These are phyloP conservation scores for Condylura cristata DNA, from an alignment of 2,113 vertebrate species.

Conservation along the genomic window DNA sequence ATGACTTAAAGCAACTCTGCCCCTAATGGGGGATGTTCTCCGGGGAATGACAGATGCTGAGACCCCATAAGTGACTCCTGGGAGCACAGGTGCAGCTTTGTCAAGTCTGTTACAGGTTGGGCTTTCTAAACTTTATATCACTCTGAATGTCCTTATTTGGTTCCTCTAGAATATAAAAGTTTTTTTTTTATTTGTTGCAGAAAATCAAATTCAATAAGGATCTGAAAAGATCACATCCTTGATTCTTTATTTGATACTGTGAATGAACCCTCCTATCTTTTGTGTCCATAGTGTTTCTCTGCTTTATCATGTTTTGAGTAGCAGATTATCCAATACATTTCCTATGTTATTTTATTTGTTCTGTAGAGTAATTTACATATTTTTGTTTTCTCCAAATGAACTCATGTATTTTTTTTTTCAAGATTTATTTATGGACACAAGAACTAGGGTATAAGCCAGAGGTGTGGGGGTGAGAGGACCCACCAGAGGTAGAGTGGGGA, in stretches of 20 bases:
- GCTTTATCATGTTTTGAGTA: neutral
- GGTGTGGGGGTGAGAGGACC: too few relatives aligned
- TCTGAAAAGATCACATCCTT: neutral
- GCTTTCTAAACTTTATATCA: conserved; percentile 1
- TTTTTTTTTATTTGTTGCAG: neutral
- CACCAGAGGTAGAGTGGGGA: too few relatives aligned
- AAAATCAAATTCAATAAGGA: neutral
- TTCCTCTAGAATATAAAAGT: neutral
- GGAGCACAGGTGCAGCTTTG: neutral
- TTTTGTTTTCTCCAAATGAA: conserved; percentile 14
- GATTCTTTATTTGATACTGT: neutral
- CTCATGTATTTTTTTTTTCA: too few relatives aligned
- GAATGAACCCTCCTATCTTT: neutral
- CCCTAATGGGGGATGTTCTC: neutral
- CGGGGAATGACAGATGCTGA: neutral
- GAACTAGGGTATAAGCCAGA: too few relatives aligned
- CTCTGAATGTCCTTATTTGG: neutral
- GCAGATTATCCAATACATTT: neutral
- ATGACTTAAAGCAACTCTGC: neutral
- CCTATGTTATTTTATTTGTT: neutral
- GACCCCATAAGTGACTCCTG: neutral
- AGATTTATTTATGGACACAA: too few relatives aligned
- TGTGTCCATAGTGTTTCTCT: neutral
- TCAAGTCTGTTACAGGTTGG: neutral
- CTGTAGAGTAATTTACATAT: neutral